phyloP scores from a whole-genome alignment of 2,888 invertebrate species.

The Agrotis clavis region DNA sequence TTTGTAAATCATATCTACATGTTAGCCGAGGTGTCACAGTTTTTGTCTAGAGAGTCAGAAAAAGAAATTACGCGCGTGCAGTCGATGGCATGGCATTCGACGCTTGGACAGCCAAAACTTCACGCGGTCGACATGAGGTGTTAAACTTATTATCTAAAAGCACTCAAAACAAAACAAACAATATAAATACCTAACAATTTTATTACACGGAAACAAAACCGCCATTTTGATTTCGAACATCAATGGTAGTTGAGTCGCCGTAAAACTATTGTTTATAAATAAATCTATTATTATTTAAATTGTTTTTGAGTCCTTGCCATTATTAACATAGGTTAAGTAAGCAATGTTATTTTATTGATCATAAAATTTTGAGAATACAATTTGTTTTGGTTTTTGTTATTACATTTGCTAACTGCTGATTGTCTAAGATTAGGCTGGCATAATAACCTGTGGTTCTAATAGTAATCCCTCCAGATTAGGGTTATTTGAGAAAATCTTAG shows the following conservation, averaged over 20 bases:
- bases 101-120: too few relatives aligned
- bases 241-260: background rate
- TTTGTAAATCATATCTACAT: too few relatives aligned
- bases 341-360: conserved; percentile 30
- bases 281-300: conserved; percentile 53
- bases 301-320: conserved; percentile 39
- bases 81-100: too few relatives aligned
- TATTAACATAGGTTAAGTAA: conserved; percentile 36
- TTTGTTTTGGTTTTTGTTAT: background rate
- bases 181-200: conserved; percentile 9
- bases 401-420: too few relatives aligned
- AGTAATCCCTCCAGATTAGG: too few relatives aligned
- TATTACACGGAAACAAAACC: conserved; percentile 25
- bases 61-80: too few relatives aligned
- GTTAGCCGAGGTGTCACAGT: too few relatives aligned
- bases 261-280: conserved; percentile 21
- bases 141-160: background rate
- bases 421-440: too few relatives aligned
- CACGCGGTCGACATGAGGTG: too few relatives aligned
- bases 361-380: conserved; percentile 3
- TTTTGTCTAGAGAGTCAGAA: too few relatives aligned
- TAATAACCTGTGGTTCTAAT: too few relatives aligned
- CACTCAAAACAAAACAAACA: background rate
- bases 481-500: too few relatives aligned
- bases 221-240: conserved; percentile 12